Conservation (phyloP, 2,113 vertebrate genomes). For the Calonectris borealis region DNA sequence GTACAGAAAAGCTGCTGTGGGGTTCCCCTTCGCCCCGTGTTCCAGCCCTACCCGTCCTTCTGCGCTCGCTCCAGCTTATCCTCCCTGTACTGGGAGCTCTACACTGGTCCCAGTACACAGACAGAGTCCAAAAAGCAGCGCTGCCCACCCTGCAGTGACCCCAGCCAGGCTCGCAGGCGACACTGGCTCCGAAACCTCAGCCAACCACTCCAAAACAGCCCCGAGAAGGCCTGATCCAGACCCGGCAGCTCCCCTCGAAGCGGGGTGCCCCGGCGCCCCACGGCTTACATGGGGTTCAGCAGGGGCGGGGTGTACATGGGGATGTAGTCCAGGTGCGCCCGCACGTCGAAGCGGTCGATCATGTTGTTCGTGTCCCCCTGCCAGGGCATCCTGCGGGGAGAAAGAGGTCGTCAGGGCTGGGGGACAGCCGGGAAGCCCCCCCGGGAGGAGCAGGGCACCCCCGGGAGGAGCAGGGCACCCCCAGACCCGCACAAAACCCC, state of each 20-base stretch:
- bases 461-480: no score
- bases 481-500: fast-evolving
- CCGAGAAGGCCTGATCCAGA: not conserved
- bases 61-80: no score
- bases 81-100: not conserved
- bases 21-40: not conserved
- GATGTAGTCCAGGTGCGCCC: slow-evolving; percentile 93
- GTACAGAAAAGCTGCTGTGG: fast-evolving
- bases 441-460: not conserved
- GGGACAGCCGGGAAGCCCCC: no score
- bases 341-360: slow-evolving; percentile 96
- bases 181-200: not conserved
- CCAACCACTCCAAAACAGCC: not conserved
- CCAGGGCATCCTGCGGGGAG: slow-evolving; percentile 90
- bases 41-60: not conserved
- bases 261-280: not conserved
- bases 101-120: not conserved
- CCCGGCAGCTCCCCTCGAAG: not conserved
- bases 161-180: not conserved
- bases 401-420: not conserved
- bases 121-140: not conserved
- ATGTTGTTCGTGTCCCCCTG: slow-evolving; percentile 95
- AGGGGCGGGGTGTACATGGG: slow-evolving; percentile 88
- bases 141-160: not conserved
- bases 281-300: slow-evolving; percentile 85